A percentile compares a stretch with the other conserved stretches of the same genome.
These are phyloP conservation scores for Lordiphosa mommai DNA, from an alignment of 1,140 invertebrate species.

Conservation along the genomic window DNA sequence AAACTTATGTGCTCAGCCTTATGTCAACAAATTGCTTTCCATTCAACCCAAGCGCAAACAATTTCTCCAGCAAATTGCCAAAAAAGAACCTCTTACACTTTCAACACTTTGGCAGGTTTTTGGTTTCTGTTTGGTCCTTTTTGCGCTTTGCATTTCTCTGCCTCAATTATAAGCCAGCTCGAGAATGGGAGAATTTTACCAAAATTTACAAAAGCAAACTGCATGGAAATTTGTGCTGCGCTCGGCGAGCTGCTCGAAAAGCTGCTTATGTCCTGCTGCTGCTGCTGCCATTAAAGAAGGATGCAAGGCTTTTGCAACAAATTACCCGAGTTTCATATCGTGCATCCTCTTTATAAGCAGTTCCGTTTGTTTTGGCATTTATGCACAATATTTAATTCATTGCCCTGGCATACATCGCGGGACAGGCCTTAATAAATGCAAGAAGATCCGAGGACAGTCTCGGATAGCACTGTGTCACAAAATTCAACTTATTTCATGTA, in stretches of 20 bases:
- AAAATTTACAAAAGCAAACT: slow-evolving; percentile 27
- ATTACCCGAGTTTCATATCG: slow-evolving; percentile 7
- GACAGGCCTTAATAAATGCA: slow-evolving; percentile 31
- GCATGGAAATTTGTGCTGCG: slow-evolving; percentile 28
- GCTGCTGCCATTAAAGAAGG: background rate
- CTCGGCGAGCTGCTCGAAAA: slow-evolving; percentile 25
- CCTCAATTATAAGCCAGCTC: slow-evolving; percentile 23
- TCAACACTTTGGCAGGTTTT: slow-evolving; percentile 5
- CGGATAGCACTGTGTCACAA: no score
- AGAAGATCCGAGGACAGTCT: no score
- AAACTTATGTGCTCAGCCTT: slow-evolving; percentile 1
- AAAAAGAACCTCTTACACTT: background rate
- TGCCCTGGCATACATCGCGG: background rate
- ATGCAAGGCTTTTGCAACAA: slow-evolving; percentile 7
- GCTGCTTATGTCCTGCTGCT: slow-evolving; percentile 41
- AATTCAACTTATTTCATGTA: no score
- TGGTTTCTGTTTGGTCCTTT: background rate
- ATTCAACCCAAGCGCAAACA: background rate
- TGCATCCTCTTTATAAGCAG: no score
- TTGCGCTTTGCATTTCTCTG: slow-evolving; percentile 2
- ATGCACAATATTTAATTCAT: slow-evolving; percentile 53
- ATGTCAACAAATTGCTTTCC: slow-evolving; percentile 10
- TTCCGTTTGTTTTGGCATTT: slow-evolving; percentile 28
- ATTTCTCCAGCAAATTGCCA: background rate
- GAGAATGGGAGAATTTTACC: slow-evolving; percentile 22